Evolutionary conservation across 2,888 invertebrate species (phyloP).

Genomic region (Trichopria drosophilae): DNA sequence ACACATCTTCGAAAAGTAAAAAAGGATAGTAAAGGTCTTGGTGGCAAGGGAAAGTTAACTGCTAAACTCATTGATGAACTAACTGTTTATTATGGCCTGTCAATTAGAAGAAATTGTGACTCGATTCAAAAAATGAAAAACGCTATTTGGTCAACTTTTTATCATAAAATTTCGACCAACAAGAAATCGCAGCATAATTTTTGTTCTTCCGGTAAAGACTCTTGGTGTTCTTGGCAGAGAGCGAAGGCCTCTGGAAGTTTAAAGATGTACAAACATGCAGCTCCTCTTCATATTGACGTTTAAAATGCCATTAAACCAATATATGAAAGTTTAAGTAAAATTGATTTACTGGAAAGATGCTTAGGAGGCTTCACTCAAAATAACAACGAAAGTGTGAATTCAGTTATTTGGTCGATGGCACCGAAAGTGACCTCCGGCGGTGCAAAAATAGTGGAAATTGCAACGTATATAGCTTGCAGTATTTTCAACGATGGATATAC

Average conservation of each 20-base stretch:
- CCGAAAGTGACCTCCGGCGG: slow-evolving; percentile 21
- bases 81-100: slow-evolving; percentile 20
- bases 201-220: slow-evolving; percentile 14
- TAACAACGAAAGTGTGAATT: slow-evolving; percentile 34
- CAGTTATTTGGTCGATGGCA: too few relatives aligned
- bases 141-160: slow-evolving; percentile 24
- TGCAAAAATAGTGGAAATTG: too few relatives aligned
- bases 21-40: slow-evolving; percentile 19
- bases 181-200: slow-evolving; percentile 23
- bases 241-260: slow-evolving; percentile 15
- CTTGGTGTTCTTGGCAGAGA: slow-evolving; percentile 23
- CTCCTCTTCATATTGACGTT: slow-evolving; percentile 13
- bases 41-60: slow-evolving; percentile 22
- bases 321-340: slow-evolving; percentile 34
- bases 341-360: slow-evolving; percentile 22
- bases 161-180: slow-evolving; percentile 24
- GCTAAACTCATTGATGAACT: slow-evolving; percentile 26
- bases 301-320: slow-evolving; percentile 31
- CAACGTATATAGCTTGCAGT: too few relatives aligned
- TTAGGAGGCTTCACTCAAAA: slow-evolving; percentile 21
- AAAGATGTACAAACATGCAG: slow-evolving; percentile 13
- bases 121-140: slow-evolving; percentile 19
- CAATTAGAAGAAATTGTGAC: slow-evolving; percentile 22
- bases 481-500: too few relatives aligned
- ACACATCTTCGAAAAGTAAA: slow-evolving; percentile 20